Percentiles rank a stretch among this genome's conserved stretches.
phyloP scores from a whole-genome alignment of 2,113 vertebrate genomes.

The Nesogale talazaci region DNA sequence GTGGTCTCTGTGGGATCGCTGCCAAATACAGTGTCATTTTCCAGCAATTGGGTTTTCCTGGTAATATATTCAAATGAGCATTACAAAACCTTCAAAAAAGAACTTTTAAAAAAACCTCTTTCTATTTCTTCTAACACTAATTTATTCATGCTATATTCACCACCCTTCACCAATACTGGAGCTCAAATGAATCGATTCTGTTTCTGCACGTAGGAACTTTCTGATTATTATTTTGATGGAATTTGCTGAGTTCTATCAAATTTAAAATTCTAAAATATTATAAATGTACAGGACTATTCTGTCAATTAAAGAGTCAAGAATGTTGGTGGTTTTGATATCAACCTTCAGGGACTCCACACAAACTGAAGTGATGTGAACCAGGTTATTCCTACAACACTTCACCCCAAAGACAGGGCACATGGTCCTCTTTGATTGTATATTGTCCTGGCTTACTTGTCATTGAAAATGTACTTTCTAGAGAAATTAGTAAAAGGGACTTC shows the following conservation, averaged over 20 bases:
- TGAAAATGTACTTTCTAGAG: background rate
- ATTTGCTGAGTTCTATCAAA: background rate
- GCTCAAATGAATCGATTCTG: background rate
- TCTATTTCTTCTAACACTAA: background rate
- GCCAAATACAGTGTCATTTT: background rate
- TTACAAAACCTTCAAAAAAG: background rate
- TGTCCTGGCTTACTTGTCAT: background rate
- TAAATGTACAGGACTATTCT: background rate
- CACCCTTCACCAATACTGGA: background rate
- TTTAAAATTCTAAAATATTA: background rate
- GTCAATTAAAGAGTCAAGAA: slow-evolving; percentile 1
- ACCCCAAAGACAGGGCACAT: background rate
- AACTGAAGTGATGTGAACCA: background rate
- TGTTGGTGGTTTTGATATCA: background rate
- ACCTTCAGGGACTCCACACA: background rate
- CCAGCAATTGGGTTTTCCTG: background rate
- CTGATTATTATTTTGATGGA: background rate
- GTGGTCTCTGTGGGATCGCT: background rate
- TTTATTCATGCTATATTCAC: background rate
- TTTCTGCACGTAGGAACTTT: background rate
- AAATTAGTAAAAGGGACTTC: background rate
- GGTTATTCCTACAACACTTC: background rate
- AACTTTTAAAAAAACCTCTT: background rate
- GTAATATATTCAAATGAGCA: background rate
- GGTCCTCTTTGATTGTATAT: background rate